Evolutionary conservation across 2,113 vertebrate genomes (phyloP), one percentile per base, ranked within the genome.

Genomic region (Plotosus lineatus): DNA sequence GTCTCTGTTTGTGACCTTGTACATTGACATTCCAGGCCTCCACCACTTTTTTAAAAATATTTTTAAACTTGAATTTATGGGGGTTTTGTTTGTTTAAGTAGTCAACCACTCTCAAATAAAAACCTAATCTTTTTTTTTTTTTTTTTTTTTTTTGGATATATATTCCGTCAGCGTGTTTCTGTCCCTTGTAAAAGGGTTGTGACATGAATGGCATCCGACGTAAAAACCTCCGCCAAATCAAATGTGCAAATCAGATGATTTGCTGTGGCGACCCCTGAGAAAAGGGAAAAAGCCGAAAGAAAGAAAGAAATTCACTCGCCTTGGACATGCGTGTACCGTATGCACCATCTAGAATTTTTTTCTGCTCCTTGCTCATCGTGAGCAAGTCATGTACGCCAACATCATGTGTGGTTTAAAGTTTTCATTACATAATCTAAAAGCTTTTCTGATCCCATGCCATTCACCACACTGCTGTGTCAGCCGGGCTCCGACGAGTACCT

Each of bases 1-100:
- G 71, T 53, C 72, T 42, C n/a, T 31, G 31, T 78, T 14, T 5
- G 1, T 31, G 79, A 73, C 51, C 58, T 61, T 72, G 58, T 28
- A 58, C 71, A 74, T 55, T 2, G 44, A 55, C 56, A 61, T 81
- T 65, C 51, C 80, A 69, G 79, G 68, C 44, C 77, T 73, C 77
- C 31, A 36, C n/a, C 58, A 73, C 61, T 65, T 42, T 42, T 79
- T 48, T 71, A 50, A 15, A 65, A 50, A 56, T 75, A 82, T 81
- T 73, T 56, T n/a, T 12, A 83, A 74, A 87, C 87, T 81, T 86
- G 80, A 86, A 85, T 76, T 61, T 23, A 33, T 56, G 8, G n/a
- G n/a, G n/a, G n/a, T n/a, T 68, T 42, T 23, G 26, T 55, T 69
- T 71, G 69, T 55, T 74, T 36, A 63, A 48, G 48, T 68, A 69